A percentile compares a stretch with the other conserved stretches of the same genome.
Conservation (phyloP, 2,113 vertebrate species). For the Eretmochelys imbricata region DNA sequence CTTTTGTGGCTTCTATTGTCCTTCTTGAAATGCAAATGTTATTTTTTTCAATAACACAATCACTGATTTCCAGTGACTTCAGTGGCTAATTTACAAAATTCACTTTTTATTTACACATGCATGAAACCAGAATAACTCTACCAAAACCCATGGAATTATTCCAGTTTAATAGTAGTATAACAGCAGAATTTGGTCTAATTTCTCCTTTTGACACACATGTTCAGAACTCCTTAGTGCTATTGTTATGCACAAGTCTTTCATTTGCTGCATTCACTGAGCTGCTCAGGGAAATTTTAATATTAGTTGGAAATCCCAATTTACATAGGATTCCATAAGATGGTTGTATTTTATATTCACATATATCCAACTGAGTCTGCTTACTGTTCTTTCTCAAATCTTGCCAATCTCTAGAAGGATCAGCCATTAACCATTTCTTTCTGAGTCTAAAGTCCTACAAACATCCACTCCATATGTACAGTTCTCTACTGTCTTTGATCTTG, state of each 20-base stretch:
- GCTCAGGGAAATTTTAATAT: not conserved
- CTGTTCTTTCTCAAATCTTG: not conserved
- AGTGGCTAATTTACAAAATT: not conserved
- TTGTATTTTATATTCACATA: not conserved
- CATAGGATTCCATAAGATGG: not conserved
- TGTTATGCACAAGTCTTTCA: not conserved
- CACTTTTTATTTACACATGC: not conserved
- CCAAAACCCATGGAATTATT: not conserved
- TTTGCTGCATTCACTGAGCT: not conserved
- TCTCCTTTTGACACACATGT: not conserved
- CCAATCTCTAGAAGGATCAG: not conserved
- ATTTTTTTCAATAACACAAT: not conserved
- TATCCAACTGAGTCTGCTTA: not conserved
- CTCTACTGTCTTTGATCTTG: not conserved
- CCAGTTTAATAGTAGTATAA: not conserved
- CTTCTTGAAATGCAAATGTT: not conserved
- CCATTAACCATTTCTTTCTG: not conserved
- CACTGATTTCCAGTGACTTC: not conserved
- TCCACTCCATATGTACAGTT: not conserved
- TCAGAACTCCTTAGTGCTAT: not conserved
- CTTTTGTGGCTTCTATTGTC: not conserved
- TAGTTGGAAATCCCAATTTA: not conserved
- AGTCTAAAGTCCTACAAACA: not conserved
- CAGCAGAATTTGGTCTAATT: not conserved
- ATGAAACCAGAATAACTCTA: not conserved